These are phyloP conservation scores for Parotocinclus haroldoi DNA, from an alignment of 2,797 vertebrate species.

Conservation along the genomic window DNA sequence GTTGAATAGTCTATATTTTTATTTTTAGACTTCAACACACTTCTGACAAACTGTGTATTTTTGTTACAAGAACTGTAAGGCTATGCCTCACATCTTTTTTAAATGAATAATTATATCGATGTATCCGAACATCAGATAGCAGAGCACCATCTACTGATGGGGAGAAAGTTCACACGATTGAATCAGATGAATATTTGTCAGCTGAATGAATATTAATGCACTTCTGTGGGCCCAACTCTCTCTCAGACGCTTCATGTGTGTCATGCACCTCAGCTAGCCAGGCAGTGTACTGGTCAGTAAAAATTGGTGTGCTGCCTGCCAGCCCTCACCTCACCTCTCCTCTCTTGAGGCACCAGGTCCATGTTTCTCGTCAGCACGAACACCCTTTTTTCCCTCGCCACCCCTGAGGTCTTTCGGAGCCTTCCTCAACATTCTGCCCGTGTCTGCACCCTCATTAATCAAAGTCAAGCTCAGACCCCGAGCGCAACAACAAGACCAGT, in stretches of 20 bases:
- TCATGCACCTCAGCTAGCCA: conserved; percentile 41
- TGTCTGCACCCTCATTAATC: conserved; percentile 97
- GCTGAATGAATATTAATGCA: conserved; percentile 27
- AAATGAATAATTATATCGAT: no score
- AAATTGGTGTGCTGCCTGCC: conserved; percentile 28
- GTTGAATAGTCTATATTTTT: no score
- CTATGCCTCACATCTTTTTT: neutral
- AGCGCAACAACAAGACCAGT: conserved; percentile 86
- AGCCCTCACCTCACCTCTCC: conserved; percentile 27
- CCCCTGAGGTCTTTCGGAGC: conserved; percentile 73
- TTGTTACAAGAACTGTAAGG: no score
- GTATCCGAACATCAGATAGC: conserved; percentile 18
- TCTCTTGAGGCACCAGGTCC: conserved; percentile 43
- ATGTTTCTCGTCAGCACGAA: conserved; percentile 44
- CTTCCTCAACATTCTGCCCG: conserved; percentile 80
- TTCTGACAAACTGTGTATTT: no score
- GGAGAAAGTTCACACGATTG: neutral
- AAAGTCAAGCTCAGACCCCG: conserved; percentile 85
- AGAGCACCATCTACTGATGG: conserved; percentile 36
- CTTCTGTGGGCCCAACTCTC: conserved; percentile 4
- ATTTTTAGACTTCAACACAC: no score
- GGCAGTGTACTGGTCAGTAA: conserved; percentile 34
- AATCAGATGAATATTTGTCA: conserved; percentile 21
- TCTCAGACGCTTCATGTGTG: conserved; percentile 21
- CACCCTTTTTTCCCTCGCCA: conserved; percentile 71